phyloP scores from a whole-genome alignment of 1,140 invertebrate species.

The Atopsyche davidsoni region DNA sequence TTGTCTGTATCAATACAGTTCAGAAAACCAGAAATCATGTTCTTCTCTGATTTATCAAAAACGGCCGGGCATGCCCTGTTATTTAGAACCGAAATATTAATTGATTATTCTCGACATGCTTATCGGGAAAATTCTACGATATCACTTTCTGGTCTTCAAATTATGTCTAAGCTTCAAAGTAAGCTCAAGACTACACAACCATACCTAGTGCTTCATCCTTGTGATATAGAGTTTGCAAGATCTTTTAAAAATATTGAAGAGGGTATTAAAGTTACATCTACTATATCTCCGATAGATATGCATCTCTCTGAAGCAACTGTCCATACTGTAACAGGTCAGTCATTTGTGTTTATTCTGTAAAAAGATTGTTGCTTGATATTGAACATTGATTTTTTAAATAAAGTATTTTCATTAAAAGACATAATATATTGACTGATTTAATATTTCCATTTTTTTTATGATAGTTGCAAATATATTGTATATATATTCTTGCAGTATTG shows the following conservation, averaged over 20 bases:
- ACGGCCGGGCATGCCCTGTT: slow-evolving; percentile 67
- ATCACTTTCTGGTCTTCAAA: slow-evolving; percentile 61
- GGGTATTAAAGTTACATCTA: slow-evolving; percentile 53
- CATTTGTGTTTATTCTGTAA: not conserved
- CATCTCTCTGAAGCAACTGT: slow-evolving; percentile 69
- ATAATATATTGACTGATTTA: slow-evolving; percentile 3
- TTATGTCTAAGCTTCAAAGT: slow-evolving; percentile 52
- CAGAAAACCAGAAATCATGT: slow-evolving; percentile 71
- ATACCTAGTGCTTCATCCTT: slow-evolving; percentile 58
- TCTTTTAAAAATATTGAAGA: slow-evolving; percentile 56
- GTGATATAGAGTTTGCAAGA: slow-evolving; percentile 65
- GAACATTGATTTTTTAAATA: not conserved
- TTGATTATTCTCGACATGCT: slow-evolving; percentile 65
- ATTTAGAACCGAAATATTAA: slow-evolving; percentile 64
- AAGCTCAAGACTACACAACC: slow-evolving; percentile 47
- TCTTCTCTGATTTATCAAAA: slow-evolving; percentile 63
- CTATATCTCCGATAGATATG: slow-evolving; percentile 61
- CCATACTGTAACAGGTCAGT: slow-evolving; percentile 55
- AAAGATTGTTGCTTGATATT: not conserved
- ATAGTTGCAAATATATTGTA: not conserved
- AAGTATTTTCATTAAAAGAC: not conserved
- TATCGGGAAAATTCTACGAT: slow-evolving; percentile 59
- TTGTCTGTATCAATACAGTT: slow-evolving; percentile 64
- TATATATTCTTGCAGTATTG: not conserved
- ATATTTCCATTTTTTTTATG: not conserved